These are phyloP conservation scores for Stenichneumon culpator DNA, from an alignment of 2,888 invertebrate species.

Conservation along the genomic window DNA sequence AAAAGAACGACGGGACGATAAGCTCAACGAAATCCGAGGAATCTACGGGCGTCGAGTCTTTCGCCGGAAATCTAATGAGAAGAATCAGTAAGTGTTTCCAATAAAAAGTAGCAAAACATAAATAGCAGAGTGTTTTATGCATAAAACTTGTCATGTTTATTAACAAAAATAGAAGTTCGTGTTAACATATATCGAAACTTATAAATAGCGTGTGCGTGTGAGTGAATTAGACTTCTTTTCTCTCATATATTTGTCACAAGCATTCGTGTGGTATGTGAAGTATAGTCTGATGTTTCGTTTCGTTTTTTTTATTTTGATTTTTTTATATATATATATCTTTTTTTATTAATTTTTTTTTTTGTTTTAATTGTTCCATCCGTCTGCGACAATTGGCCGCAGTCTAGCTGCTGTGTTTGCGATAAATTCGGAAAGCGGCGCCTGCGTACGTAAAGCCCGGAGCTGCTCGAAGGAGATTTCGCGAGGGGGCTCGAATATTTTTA, in stretches of 20 bases:
- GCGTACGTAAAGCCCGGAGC: neutral
- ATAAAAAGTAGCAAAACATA: conserved; percentile 30
- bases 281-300: conserved; percentile 60
- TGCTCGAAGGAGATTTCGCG: neutral
- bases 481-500: neutral
- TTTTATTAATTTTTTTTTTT: conserved; percentile 16
- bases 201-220: conserved; percentile 58
- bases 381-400: neutral
- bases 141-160: conserved; percentile 64
- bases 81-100: conserved; percentile 93
- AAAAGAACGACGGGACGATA: conserved; percentile 84
- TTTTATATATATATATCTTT: conserved; percentile 32
- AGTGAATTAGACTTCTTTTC: conserved; percentile 49
- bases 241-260: conserved; percentile 56
- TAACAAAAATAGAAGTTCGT: conserved; percentile 53
- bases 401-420: conserved; percentile 30
- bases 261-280: conserved; percentile 62
- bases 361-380: conserved; percentile 12
- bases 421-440: neutral
- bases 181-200: conserved; percentile 51
- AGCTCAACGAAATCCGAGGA: conserved; percentile 69
- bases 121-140: conserved; percentile 58
- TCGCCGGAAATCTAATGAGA: conserved; percentile 92
- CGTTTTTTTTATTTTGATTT: conserved; percentile 33
- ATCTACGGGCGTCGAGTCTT: conserved; percentile 83